Percentiles rank a stretch among this genome's conserved stretches.
phyloP scores from a whole-genome alignment of 2,797 vertebrate species.

The Kryptopterus vitreolus region DNA sequence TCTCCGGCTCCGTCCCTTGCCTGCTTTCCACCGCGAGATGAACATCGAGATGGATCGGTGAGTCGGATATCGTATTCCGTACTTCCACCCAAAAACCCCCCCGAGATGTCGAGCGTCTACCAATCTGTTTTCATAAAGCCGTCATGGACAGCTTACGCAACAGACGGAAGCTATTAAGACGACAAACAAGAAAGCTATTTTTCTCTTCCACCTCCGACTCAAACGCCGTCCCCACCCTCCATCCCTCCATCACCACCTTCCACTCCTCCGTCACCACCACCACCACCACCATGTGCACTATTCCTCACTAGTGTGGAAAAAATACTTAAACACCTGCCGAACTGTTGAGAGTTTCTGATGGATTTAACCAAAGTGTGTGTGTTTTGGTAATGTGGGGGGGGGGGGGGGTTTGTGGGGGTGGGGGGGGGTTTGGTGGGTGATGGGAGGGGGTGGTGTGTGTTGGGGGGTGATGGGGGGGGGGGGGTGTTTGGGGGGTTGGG shows the following conservation, averaged over 20 bases:
- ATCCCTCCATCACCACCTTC: too few species aligned
- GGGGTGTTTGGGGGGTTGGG: too few species aligned
- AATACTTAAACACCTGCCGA: constrained; percentile 62
- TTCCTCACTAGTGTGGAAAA: constrained; percentile 45
- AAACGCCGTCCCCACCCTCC: too few species aligned
- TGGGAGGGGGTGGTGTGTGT: neutral
- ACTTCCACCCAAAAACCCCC: constrained; percentile 34
- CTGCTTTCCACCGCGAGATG: constrained; percentile 41
- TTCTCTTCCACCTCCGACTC: constrained; percentile 21
- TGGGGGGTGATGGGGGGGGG: constrained; percentile 13
- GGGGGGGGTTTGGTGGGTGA: too few species aligned
- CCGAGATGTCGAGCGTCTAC: constrained; percentile 33
- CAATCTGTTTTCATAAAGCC: constrained; percentile 40
- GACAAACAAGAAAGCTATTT: constrained; percentile 59
- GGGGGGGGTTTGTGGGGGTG: too few species aligned
- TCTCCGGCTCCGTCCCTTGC: constrained; percentile 16
- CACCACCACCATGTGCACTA: too few species aligned
- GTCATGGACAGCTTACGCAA: constrained; percentile 50
- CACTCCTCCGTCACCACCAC: too few species aligned
- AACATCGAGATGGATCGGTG: constrained; percentile 31
- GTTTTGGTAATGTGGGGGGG: constrained; percentile 25
- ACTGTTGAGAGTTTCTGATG: constrained; percentile 54
- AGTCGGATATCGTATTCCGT: constrained; percentile 33
- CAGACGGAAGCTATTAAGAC: constrained; percentile 64
- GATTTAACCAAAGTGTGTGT: constrained; percentile 51